These are phyloP conservation scores for Gallinago media DNA, from an alignment of 2,113 vertebrate genomes.

Conservation along the genomic window DNA sequence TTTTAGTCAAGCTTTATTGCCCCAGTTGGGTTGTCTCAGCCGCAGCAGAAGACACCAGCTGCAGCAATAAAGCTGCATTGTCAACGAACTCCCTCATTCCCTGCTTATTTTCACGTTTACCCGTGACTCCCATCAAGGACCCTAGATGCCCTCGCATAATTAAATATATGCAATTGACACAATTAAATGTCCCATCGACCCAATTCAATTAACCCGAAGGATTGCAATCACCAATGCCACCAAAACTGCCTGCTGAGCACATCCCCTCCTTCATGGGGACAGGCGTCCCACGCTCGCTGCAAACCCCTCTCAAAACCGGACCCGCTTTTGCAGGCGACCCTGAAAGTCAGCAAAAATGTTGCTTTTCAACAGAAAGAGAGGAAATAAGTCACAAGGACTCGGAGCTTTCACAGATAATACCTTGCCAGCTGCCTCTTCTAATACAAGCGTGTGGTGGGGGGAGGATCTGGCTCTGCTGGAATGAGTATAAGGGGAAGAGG, in stretches of 20 bases:
- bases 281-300: accelerated
- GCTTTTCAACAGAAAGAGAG: neutral
- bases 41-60: neutral
- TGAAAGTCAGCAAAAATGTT: neutral
- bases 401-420: neutral
- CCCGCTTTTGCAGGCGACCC: neutral
- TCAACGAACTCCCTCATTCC: neutral
- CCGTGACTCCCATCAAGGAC: neutral
- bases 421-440: neutral
- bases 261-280: neutral
- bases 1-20: neutral
- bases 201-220: neutral
- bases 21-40: neutral
- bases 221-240: neutral
- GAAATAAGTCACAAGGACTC: neutral
- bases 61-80: neutral
- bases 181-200: neutral
- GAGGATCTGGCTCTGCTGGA: neutral
- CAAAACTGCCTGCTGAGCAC: neutral
- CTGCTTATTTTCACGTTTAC: neutral
- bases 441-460: neutral
- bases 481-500: neutral
- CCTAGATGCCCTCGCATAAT: neutral
- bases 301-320: neutral
- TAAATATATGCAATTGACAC: neutral